A percentile compares a stretch with the other conserved stretches of the same genome.
Conservation (phyloP, 2,113 vertebrate species). For the Microtus montanus region DNA sequence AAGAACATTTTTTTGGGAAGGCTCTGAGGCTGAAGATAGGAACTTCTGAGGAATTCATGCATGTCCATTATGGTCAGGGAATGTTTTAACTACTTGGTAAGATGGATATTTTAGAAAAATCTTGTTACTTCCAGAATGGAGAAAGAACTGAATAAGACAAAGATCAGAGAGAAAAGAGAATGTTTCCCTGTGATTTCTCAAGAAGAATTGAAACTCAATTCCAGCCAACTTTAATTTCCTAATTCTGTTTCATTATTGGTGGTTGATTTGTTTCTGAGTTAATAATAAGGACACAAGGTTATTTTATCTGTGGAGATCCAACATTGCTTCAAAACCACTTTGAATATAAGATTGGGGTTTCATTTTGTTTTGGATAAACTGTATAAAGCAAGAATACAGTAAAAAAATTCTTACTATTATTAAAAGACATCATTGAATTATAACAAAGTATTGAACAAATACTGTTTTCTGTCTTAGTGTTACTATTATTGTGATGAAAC, state of each 20-base stretch:
- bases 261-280: background rate
- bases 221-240: background rate
- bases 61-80: background rate
- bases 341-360: background rate
- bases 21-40: background rate
- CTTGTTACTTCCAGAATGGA: background rate
- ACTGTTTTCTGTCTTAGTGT: background rate
- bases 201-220: background rate
- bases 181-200: background rate
- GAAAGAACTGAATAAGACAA: background rate
- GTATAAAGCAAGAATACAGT: background rate
- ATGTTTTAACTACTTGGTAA: background rate
- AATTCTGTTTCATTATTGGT: background rate
- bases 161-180: background rate
- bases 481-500: background rate
- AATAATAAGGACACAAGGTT: background rate
- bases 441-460: background rate
- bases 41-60: background rate
- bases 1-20: background rate
- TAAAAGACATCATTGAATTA: slow-evolving; percentile 2
- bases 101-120: background rate
- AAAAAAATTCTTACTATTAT: background rate
- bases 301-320: background rate
- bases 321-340: background rate
- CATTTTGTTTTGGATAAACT: background rate